Conservation (phyloP, 2,797 vertebrate genomes). For the Anomalospiza imberbis region DNA sequence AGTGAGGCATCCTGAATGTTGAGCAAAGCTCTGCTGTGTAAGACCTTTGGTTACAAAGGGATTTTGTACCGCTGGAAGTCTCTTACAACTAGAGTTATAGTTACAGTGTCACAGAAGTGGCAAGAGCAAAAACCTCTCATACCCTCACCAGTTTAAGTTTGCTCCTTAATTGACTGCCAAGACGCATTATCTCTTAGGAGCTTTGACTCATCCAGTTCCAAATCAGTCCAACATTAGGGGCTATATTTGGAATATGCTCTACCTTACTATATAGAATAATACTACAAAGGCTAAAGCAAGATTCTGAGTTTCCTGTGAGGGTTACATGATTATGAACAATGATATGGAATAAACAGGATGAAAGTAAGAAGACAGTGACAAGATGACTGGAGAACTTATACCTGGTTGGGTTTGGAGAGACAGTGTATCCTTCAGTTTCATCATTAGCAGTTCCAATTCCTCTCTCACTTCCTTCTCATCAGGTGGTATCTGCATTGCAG, state of each 20-base stretch:
- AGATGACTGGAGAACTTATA: constrained; percentile 3
- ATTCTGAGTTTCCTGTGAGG: not conserved
- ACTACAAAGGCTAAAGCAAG: not conserved
- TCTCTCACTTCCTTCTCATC: not conserved
- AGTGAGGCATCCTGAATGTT: not conserved
- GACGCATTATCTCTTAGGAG: not conserved
- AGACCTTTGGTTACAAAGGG: not conserved
- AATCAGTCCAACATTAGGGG: not conserved
- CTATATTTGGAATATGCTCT: not conserved
- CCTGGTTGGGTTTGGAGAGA: constrained; percentile 63
- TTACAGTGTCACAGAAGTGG: not conserved
- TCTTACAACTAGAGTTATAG: not conserved
- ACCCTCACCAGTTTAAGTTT: not conserved
- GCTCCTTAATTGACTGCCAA: not conserved
- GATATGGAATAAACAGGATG: not conserved
- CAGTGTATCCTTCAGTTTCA: constrained; percentile 74
- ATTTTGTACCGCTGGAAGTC: not conserved
- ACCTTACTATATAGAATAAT: not conserved
- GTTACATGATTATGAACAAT: not conserved
- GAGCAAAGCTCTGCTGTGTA: not conserved
- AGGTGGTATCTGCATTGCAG: not conserved
- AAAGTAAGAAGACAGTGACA: not conserved
- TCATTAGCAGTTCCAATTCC: constrained; percentile 71
- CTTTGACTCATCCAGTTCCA: not conserved
- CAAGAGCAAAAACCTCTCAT: not conserved